Base-by-base conservation (phyloP, 2,797 vertebrate genomes). In the Enteromius mattozi region DNA sequence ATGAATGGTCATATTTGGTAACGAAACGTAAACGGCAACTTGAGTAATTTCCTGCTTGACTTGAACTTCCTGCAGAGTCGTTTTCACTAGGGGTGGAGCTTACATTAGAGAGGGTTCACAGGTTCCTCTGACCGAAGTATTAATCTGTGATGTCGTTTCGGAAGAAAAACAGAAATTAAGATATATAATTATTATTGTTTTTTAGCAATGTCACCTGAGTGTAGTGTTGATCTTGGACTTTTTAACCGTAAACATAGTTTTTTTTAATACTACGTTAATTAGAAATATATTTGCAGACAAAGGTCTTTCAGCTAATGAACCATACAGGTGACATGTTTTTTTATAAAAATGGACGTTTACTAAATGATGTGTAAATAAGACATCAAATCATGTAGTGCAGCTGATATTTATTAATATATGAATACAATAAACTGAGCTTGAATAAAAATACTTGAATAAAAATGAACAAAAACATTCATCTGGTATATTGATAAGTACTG, bases 41-140 rank as follows among this genome's bases (percentile, higher is more conserved):
- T 65, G 77, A 47, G 59, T 65, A 79, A 66, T 59, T 65, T 79
- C 77, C 77, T 33, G 59, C 17, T 45, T 16, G 59, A 27, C 24
- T 30, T 59, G 12, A 78, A 63, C 59, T 78, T 78, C 77, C 77
- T 65, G 40, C 40, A 33, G 40, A 19, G n/a, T 4, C 4, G 21
- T 21, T 47, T 40, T 66, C 27, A 33, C 27, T 30, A 27, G n/a
- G 6, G 6, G 24, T 37, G 74, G 33, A 59, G 51, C 30, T 13
- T 8, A 4, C 17, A 1, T 30, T n/a, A n/a, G 16, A 49, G 16
- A 49, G 8, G 16, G 3, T 17, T 71, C 19, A 33, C 30, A 4
- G 24, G 24, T 33, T 49, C 2, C 45, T 72, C 16, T 33, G 24
- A 72, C 0, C 49, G 8, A 49, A 21, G 61, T 30, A 45, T 42